Evolutionary conservation across 2,797 vertebrate species (phyloP), one percentile per base, ranked within the genome.

Genomic region (Phaenicophaeus curvirostris): DNA sequence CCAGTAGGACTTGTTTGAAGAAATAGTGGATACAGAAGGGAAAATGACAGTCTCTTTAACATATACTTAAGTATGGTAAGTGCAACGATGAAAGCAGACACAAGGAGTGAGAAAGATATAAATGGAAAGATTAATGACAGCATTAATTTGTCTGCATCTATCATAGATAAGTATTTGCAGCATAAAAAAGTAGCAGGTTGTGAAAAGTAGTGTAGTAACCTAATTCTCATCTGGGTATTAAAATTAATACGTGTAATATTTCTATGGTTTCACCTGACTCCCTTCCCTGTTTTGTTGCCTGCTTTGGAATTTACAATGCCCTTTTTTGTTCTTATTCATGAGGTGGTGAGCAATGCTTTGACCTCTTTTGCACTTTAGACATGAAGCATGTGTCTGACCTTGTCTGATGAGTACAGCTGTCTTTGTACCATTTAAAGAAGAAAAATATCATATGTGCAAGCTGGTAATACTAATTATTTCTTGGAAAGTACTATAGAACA

Each of bases 71-170:
- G 95, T 94, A 94, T 91, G 89, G 93, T 95, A 95, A 96, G 94
- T 96, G 93, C 92, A 95, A 96, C 27, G 91, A 94, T 94, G 94
- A 96, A 96, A 96, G 95, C 88, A 93, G 95, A 96, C 95, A 96
- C 97, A 96, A 96, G 95, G 94, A 97, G 90, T 85, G 93, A 95
- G 95, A 96, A 94, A 91, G 94, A 97, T 96, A 96, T 93, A 97
- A 97, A 97, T 95, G 94, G 95, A 96, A 97, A 94, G 95, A 96
- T 96, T 97, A 97, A 96, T 96, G 89, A 96, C 94, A 96, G 89
- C 91, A 96, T 96, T 97, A 97, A 97, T 96, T 96, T 94, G 94
- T 96, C 95, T 97, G 94, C 95, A 96, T 96, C 84, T 95, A 95
- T 96, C 94, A 91, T 0, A 2, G 73, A 94, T 76, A 93, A 92